A percentile compares a stretch with the other conserved stretches of the same genome.
Conservation (phyloP, 1,140 invertebrate genomes). For the Eumeta japonica region DNA sequence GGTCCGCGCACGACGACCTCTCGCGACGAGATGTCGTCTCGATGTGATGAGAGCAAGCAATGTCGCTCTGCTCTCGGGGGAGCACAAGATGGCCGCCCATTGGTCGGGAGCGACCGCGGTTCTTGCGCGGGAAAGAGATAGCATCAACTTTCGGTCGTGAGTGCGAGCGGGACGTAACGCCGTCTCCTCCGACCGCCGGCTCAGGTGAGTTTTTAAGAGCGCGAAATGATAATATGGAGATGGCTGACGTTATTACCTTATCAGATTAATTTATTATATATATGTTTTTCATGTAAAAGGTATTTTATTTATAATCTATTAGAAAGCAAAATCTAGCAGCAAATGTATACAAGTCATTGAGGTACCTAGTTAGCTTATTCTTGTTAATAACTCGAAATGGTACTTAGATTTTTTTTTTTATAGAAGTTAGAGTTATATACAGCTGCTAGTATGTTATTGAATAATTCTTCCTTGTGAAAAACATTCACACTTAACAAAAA, state of each 20-base stretch:
- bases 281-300: slow-evolving; percentile 5
- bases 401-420: background rate
- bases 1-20: slow-evolving; percentile 46
- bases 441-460: no score
- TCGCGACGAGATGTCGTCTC: slow-evolving; percentile 52
- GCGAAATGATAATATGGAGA: slow-evolving; percentile 46
- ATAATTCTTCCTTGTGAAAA: no score
- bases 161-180: slow-evolving; percentile 38
- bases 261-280: slow-evolving; percentile 15
- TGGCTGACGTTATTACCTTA: slow-evolving; percentile 31
- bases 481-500: no score
- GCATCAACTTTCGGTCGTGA: slow-evolving; percentile 34
- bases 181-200: slow-evolving; percentile 38
- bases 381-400: background rate
- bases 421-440: no score
- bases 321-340: slow-evolving; percentile 2
- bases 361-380: slow-evolving; percentile 1
- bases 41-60: slow-evolving; percentile 54
- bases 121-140: slow-evolving; percentile 45
- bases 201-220: slow-evolving; percentile 47
- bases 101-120: slow-evolving; percentile 44
- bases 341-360: background rate
- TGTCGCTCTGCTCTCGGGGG: slow-evolving; percentile 56
- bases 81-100: slow-evolving; percentile 53
- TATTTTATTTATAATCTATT: background rate